Evolutionary conservation across 2,888 invertebrate species (phyloP), one percentile per base, ranked within the genome.

Genomic region (Ernsta delagoae): DNA sequence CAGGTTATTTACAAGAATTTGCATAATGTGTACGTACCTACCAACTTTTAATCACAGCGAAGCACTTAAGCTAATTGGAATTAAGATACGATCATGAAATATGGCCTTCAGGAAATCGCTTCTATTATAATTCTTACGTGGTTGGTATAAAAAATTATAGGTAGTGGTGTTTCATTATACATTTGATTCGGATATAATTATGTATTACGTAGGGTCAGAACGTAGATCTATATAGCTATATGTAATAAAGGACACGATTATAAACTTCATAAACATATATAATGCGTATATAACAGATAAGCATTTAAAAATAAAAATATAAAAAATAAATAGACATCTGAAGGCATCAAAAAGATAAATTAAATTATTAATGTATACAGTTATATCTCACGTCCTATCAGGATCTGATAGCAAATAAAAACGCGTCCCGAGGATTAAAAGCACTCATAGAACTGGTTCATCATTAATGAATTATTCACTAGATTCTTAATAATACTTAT

Each of bases 1-100:
- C 16, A 31, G 62, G 53, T 53, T 16, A 24, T 39, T 4, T 53
- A 16, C 39, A 53, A 62, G 53, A 16, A 62, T 62, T 62, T 62
- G 62, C 62, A 62, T 62, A 62, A 16, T 24, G 3, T 24, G 24
- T 24, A 24, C 24, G 9, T 16, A 41, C 9, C 8, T 41, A 41
- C 41, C 4, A 9, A 6, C 56, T 56, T 56, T 56, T 56, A 53
- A 62, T 53, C 50, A 34, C 53, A 53, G 5, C 34, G 53, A 6
- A 53, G 62, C 62, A 53, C 62, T 62, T 62, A 61, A 62, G 53
- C 39, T 62, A 62, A 62, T 62, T 62, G 56, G 56, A 56, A 62
- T 12, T 53, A 53, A 39, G 62, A 62, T 53, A 39, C 53, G 39
- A 62, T 34, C 12, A 48, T 61, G 31, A n/a, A 56, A 53, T 24